These are phyloP conservation scores for Beris morrisii DNA, from an alignment of 2,888 invertebrate genomes.

Conservation along the genomic window DNA sequence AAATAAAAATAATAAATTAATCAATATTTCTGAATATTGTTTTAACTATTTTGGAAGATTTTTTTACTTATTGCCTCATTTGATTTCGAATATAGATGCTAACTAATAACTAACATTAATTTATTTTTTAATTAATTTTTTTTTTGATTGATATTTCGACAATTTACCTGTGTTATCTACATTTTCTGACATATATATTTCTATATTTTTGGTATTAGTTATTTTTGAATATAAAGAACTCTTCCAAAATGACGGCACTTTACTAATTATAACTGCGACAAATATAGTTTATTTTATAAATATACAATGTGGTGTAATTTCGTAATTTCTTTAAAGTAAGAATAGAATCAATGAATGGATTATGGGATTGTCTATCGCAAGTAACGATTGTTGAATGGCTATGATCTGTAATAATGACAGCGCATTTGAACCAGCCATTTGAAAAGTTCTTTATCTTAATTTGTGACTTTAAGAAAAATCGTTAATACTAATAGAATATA, in stretches of 20 bases:
- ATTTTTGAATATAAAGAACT: too few relatives aligned
- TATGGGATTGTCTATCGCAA: constrained; percentile 27
- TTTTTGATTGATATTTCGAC: neutral
- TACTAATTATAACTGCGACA: neutral
- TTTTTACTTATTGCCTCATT: constrained; percentile 5
- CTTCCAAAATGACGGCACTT: neutral
- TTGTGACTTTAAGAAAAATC: too few relatives aligned
- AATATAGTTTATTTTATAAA: neutral
- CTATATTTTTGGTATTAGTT: too few relatives aligned
- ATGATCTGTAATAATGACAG: neutral
- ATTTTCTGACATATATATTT: neutral
- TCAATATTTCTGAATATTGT: too few relatives aligned
- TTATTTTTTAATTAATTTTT: constrained; percentile 6
- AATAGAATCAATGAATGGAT: neutral
- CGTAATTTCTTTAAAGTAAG: neutral
- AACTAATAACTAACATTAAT: neutral
- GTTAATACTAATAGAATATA: neutral
- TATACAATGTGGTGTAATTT: neutral
- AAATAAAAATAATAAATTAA: too few relatives aligned
- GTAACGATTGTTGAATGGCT: neutral
- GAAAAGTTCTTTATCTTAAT: too few relatives aligned
- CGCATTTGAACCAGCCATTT: too few relatives aligned
- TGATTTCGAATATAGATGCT: constrained; percentile 6
- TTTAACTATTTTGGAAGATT: constrained; percentile 4
- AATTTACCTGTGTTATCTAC: neutral